Percentiles rank a stretch among this genome's conserved stretches.
These are phyloP conservation scores for Urocolius indicus DNA, from an alignment of 2,113 vertebrate genomes.

Conservation along the genomic window DNA sequence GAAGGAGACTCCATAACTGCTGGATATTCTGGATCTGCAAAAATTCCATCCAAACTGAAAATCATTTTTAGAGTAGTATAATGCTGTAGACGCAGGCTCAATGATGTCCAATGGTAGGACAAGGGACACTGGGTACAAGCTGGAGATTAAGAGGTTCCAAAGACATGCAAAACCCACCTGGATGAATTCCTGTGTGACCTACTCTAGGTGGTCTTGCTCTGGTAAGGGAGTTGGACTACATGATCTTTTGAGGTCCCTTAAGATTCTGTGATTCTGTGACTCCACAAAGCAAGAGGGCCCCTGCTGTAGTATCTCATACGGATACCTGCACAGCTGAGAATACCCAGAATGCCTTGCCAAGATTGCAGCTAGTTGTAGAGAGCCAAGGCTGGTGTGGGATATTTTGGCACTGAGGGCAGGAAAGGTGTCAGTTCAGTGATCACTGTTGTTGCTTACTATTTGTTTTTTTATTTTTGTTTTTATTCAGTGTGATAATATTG, in stretches of 20 bases:
- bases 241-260: too few species aligned
- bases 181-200: too few species aligned
- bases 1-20: not conserved
- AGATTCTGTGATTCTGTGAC: too few species aligned
- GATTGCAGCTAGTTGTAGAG: not conserved
- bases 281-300: not conserved
- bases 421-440: not conserved
- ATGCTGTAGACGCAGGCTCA: not conserved
- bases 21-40: not conserved
- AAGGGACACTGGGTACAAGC: too few species aligned
- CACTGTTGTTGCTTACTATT: not conserved
- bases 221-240: too few species aligned
- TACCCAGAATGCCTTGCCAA: not conserved
- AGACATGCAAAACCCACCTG: too few species aligned
- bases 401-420: not conserved
- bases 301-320: not conserved
- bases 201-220: too few species aligned
- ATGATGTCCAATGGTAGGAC: too few species aligned
- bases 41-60: not conserved
- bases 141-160: too few species aligned
- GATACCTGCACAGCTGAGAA: not conserved
- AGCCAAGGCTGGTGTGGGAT: not conserved
- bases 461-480: not conserved
- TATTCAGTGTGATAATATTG: not conserved
- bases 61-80: not conserved